Conservation (phyloP, 2,888 invertebrate species). For the Ennomos erosarius region DNA sequence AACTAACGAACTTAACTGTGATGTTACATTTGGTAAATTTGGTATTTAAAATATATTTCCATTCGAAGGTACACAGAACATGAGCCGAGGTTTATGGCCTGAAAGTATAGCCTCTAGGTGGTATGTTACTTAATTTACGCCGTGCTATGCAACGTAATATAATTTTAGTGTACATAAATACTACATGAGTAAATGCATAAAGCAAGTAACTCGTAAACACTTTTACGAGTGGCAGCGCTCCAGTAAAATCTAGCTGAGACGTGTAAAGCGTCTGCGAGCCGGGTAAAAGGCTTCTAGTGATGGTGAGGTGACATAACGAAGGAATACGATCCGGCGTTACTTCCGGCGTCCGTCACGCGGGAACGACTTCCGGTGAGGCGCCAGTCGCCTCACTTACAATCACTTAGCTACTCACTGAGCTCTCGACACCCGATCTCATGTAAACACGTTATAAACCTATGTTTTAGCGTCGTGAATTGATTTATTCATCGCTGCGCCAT, state of each 20-base stretch:
- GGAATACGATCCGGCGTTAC: conserved; percentile 78
- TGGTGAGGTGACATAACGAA: conserved; percentile 70
- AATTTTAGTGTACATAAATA: conserved; percentile 34
- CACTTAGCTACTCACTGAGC: conserved; percentile 83
- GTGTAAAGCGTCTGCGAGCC: conserved; percentile 43
- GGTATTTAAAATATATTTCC: conserved; percentile 1
- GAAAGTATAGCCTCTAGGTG: conserved; percentile 14
- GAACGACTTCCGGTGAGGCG: conserved; percentile 82
- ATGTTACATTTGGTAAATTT: background rate
- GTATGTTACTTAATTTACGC: conserved; percentile 27
- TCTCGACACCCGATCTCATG: conserved; percentile 62
- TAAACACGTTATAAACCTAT: conserved; percentile 54
- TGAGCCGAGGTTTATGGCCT: conserved; percentile 2
- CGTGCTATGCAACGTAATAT: conserved; percentile 28
- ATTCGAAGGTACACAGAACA: background rate
- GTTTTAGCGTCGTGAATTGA: conserved; percentile 44
- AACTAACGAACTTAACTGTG: too few relatives aligned
- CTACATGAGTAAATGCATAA: conserved; percentile 36
- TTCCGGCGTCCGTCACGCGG: conserved; percentile 83
- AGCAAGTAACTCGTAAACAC: conserved; percentile 36
- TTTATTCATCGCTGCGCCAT: conserved; percentile 35
- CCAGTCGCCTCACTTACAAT: conserved; percentile 80
- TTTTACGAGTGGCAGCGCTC: conserved; percentile 39
- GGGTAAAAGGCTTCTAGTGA: conserved; percentile 61
- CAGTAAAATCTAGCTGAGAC: conserved; percentile 37